A percentile compares a stretch with the other conserved stretches of the same genome.
Evolutionary conservation across 2,888 invertebrate genomes (phyloP).

Genomic region (Parthenolecanium corni): DNA sequence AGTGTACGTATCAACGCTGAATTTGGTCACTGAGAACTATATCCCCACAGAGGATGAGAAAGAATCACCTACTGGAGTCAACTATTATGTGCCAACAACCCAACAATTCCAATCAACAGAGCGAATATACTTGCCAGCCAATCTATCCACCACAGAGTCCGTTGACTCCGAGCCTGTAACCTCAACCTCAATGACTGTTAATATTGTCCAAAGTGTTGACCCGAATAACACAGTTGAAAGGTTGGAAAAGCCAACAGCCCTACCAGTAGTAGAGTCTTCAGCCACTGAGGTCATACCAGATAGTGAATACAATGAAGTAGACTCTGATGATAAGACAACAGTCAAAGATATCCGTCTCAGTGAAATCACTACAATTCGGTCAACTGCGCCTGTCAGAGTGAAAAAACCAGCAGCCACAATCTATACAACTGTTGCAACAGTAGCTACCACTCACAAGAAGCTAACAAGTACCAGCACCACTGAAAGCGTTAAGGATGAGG

Average conservation of each 20-base stretch:
- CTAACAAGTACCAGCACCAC: not conserved
- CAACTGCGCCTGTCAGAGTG: not conserved
- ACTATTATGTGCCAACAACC: constrained; percentile 28
- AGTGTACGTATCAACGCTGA: not conserved
- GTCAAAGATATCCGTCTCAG: not conserved
- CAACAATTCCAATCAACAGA: constrained; percentile 29
- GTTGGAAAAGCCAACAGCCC: constrained; percentile 6
- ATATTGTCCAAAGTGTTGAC: constrained; percentile 31
- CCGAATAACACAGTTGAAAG: not conserved
- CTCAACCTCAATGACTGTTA: constrained; percentile 34
- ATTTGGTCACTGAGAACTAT: not conserved
- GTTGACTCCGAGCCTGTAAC: constrained; percentile 32
- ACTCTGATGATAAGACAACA: constrained; percentile 19
- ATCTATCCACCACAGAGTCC: constrained; percentile 3
- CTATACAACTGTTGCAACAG: not conserved
- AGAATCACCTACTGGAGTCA: constrained; percentile 4
- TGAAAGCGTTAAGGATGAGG: not conserved
- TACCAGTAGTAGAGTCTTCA: constrained; percentile 9
- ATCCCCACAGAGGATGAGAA: not conserved
- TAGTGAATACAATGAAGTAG: constrained; percentile 22
- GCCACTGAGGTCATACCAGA: constrained; percentile 16
- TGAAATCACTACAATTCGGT: not conserved
- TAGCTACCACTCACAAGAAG: not conserved
- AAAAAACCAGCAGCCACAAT: constrained; percentile 1
- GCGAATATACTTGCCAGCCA: constrained; percentile 23